Evolutionary conservation across 2,113 vertebrate genomes (phyloP).

Genomic region (Glareola pratincola): DNA sequence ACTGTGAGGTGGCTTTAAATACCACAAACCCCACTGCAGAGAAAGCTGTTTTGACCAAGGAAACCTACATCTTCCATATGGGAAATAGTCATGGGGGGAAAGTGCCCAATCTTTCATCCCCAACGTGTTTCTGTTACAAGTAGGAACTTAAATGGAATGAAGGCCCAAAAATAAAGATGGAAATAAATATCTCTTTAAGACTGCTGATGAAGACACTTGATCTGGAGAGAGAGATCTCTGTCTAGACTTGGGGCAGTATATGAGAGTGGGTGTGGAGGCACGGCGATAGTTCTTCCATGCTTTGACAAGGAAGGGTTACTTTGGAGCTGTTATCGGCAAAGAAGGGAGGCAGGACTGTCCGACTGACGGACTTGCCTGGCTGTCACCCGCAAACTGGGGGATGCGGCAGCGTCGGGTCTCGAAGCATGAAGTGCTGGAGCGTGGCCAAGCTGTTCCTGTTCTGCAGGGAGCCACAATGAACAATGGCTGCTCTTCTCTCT

Average conservation of each 20-base stretch:
- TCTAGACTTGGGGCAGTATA: no score
- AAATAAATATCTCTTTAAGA: not conserved
- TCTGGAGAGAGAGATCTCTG: not conserved
- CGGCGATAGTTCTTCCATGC: not conserved
- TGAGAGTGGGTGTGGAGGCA: not conserved
- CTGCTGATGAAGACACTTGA: not conserved
- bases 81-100: not conserved
- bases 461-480: not conserved
- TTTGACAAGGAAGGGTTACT: not conserved
- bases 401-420: not conserved
- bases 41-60: not conserved
- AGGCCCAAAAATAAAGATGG: not conserved
- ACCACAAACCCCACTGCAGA: not conserved
- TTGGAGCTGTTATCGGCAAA: not conserved
- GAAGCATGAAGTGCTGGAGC: not conserved
- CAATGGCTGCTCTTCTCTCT: not conserved
- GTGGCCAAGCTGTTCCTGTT: not conserved
- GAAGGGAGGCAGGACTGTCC: not conserved
- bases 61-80: not conserved
- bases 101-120: not conserved
- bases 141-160: not conserved
- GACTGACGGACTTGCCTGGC: not conserved
- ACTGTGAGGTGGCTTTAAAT: not conserved
- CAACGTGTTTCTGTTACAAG: not conserved
- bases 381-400: fast-evolving